phyloP scores from a whole-genome alignment of 2,113 vertebrate species.

The Neopipo cinnamomea region DNA sequence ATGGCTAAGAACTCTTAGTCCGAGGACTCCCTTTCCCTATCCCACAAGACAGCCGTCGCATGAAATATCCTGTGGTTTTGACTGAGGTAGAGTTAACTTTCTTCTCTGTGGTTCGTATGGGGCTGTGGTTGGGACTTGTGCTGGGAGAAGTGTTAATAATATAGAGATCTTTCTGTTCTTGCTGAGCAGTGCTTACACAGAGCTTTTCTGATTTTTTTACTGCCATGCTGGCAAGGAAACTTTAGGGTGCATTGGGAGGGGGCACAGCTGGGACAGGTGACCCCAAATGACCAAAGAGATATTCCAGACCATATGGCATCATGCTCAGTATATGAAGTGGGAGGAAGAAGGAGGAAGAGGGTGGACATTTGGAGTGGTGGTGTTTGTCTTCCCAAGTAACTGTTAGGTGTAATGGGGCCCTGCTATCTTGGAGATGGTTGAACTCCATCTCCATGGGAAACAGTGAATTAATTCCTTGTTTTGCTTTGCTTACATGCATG shows the following conservation, averaged over 20 bases:
- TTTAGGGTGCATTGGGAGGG: background rate
- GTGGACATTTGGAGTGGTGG: background rate
- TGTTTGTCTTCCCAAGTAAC: background rate
- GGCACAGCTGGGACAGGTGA: background rate
- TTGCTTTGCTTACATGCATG: background rate
- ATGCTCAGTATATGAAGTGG: background rate
- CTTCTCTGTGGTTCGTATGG: background rate
- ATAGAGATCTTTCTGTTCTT: background rate
- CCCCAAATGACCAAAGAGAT: background rate
- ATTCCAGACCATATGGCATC: no score
- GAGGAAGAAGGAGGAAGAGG: background rate
- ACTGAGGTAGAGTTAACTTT: background rate
- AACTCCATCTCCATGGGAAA: background rate
- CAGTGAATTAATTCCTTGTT: background rate
- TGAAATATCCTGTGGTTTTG: background rate
- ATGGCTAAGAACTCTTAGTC: no score
- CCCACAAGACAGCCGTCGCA: no score
- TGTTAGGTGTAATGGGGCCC: fast-evolving
- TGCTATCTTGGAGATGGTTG: background rate
- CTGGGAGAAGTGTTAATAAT: background rate
- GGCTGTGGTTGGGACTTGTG: background rate
- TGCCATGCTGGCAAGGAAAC: background rate
- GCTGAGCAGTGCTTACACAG: background rate
- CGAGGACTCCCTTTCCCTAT: no score
- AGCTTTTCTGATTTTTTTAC: background rate